Conservation (phyloP, 2,797 vertebrate genomes). For the Chiloscyllium punctatum region DNA sequence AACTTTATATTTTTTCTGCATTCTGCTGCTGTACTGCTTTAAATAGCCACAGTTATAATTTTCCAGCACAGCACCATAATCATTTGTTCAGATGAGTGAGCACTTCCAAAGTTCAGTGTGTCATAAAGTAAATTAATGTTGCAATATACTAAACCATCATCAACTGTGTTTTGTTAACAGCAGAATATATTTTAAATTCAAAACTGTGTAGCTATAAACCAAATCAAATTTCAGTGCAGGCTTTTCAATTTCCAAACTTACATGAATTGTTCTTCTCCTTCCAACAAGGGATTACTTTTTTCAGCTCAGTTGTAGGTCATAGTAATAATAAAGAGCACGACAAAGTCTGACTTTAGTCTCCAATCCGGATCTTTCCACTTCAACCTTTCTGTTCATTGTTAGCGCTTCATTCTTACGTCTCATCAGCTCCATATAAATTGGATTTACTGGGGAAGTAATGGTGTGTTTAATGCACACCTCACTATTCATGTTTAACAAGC, state of each 20-base stretch:
- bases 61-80: background rate
- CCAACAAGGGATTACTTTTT: background rate
- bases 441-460: background rate
- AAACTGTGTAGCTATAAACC: background rate
- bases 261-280: background rate
- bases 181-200: background rate
- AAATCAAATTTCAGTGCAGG: background rate
- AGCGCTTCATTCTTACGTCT: background rate
- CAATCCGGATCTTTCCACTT: background rate
- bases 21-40: background rate
- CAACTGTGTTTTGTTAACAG: background rate
- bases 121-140: background rate
- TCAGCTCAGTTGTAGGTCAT: background rate
- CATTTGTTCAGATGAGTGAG: background rate
- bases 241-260: background rate
- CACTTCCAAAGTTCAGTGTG: background rate
- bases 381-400: background rate
- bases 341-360: background rate
- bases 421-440: background rate
- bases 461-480: background rate
- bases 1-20: background rate
- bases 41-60: background rate
- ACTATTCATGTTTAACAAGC: background rate
- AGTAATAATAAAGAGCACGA: background rate
- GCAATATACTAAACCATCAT: conserved; percentile 18